Conservation (phyloP, 2,797 vertebrate genomes). For the Alauda arvensis region DNA sequence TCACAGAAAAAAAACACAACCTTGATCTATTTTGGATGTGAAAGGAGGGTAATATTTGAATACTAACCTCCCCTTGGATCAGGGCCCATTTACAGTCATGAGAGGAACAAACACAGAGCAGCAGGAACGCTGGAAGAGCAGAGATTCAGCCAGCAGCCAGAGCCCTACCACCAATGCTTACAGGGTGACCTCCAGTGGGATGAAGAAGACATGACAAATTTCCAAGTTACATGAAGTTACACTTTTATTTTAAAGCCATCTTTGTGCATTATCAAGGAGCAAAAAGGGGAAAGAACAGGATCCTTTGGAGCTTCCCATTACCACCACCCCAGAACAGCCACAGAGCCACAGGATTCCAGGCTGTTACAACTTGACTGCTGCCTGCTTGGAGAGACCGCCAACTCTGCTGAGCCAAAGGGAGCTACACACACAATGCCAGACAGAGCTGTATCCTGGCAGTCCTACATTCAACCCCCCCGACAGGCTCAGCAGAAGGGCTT, state of each 20-base stretch:
- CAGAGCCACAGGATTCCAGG: neutral
- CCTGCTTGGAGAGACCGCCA: fast-evolving
- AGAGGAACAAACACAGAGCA: fast-evolving
- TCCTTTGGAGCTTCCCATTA: neutral
- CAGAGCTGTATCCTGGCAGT: fast-evolving
- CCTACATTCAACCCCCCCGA: fast-evolving
- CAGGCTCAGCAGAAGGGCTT: neutral
- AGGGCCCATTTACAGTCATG: fast-evolving
- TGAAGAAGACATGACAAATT: neutral
- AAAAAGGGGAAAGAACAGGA: neutral
- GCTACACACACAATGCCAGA: fast-evolving
- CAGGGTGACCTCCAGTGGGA: conserved; percentile 22
- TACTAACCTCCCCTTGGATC: neutral
- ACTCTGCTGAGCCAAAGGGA: neutral
- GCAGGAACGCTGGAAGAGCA: neutral
- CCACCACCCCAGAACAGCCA: neutral
- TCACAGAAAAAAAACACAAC: neutral
- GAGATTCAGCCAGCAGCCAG: fast-evolving
- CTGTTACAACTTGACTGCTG: fast-evolving
- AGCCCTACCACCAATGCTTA: neutral
- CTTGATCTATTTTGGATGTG: neutral
- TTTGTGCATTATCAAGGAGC: neutral
- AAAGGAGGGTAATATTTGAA: neutral
- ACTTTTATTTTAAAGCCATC: conserved; percentile 28
- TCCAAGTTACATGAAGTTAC: neutral